Evolutionary conservation across 2,888 invertebrate species (phyloP), one percentile per base, ranked within the genome.

Genomic region (Calephelis perditalis): DNA sequence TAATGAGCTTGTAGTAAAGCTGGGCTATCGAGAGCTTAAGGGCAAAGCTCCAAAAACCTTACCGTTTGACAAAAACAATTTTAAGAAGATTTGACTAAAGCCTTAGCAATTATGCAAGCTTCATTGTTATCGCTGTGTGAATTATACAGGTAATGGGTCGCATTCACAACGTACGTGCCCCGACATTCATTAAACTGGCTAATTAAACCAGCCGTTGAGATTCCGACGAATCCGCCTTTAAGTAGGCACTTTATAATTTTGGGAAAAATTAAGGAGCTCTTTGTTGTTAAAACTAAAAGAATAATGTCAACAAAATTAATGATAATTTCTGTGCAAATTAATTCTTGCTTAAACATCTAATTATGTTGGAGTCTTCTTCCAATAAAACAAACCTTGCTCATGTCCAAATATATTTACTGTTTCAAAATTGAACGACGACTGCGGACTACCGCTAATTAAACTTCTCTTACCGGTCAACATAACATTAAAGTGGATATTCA

Each of bases 121-220:
- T 70, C 78, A 79, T 81, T 84, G 83, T 86, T 84, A 87, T 85
- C 85, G 78, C 78, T 79, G 81, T 81, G 84, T 81, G 85, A 86
- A 85, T 83, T 80, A 84, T 81, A 78, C 78, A 83, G 84, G 86
- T 86, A 86, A 86, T 84, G 84, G 82, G 78, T 74, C 82, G 81
- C 83, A 78, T 84, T 86, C 79, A 82, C 78, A 78, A 77, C 81
- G 86, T 82, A 87, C 87, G 87, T 87, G 87, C 80, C 82, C 74
- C 77, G 79, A 86, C 85, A 87, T 87, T 87, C 82, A 87, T 87
- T 87, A 86, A 78, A 78, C 74, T 74, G 79, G 78, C 86, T 87
- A 87, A 87, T 87, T 87, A 86, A 83, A 86, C 81, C 79, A 73
- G 75, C 75, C 77, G 77, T 66, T 64, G 70, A 67, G 70, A 71